These are phyloP conservation scores for Acrobeloides nanus DNA, from an alignment of 2,888 invertebrate genomes.

Conservation along the genomic window DNA sequence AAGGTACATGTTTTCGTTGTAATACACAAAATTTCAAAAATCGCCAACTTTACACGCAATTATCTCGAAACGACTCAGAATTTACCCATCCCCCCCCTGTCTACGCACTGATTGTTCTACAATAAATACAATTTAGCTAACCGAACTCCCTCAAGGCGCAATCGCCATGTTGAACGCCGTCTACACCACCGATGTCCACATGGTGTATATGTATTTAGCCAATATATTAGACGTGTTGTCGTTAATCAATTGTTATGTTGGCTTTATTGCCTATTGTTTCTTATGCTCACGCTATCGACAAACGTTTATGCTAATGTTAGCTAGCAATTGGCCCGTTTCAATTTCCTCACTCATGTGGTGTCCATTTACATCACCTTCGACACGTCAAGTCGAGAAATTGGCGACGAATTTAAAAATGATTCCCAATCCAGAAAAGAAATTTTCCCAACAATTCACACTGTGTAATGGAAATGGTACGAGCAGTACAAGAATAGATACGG, in stretches of 20 bases:
- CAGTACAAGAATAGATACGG: too few species aligned
- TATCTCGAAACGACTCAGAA: background rate
- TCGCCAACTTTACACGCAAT: too few species aligned
- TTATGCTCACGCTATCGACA: constrained; percentile 33
- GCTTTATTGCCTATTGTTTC: constrained; percentile 32
- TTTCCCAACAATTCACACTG: too few species aligned
- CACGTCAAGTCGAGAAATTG: too few species aligned
- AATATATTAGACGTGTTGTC: constrained; percentile 31
- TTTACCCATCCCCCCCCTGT: constrained; percentile 32
- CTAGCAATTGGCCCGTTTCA: constrained; percentile 3
- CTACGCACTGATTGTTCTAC: constrained; percentile 23
- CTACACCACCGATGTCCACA: constrained; percentile 32
- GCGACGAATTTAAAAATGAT: too few species aligned
- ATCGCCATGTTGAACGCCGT: constrained; percentile 30
- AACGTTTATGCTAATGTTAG: constrained; percentile 31
- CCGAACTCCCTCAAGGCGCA: constrained; percentile 33
- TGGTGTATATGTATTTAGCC: constrained; percentile 30
- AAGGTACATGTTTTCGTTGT: too few species aligned
- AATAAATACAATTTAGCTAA: constrained; percentile 14
- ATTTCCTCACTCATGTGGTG: too few species aligned
- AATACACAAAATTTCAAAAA: too few species aligned
- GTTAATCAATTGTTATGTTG: constrained; percentile 33
- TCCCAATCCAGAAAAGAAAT: too few species aligned
- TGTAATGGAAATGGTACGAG: too few species aligned
- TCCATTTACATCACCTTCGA: too few species aligned